Conservation (phyloP, 2,113 vertebrate species). For the Ailuropoda melanoleuca region DNA sequence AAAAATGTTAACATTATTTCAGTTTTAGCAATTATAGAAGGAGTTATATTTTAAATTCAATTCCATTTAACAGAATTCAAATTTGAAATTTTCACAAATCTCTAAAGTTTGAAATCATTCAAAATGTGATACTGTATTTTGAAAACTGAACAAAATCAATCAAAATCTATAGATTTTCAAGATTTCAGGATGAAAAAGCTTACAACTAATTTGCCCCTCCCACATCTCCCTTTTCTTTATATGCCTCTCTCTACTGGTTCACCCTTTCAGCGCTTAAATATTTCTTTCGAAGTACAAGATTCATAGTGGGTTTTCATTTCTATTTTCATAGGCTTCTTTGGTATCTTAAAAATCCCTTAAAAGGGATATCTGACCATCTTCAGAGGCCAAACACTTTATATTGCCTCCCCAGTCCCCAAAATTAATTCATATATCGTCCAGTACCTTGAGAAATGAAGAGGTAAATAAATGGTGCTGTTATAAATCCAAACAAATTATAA, state of each 20-base stretch:
- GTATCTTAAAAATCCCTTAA: neutral
- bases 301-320: neutral
- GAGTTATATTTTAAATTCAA: neutral
- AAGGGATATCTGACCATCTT: neutral
- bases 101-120: conserved; percentile 7
- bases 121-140: neutral
- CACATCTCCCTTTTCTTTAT: neutral
- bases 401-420: neutral
- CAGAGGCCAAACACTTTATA: neutral
- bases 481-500: conserved; percentile 7
- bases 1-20: conserved; percentile 11
- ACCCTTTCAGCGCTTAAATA: neutral
- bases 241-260: neutral
- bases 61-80: neutral
- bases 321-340: neutral
- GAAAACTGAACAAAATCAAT: conserved; percentile 9
- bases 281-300: neutral
- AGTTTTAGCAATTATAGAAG: neutral
- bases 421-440: neutral
- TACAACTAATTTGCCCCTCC: neutral
- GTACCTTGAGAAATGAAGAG: conserved; percentile 11
- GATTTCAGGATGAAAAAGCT: neutral
- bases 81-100: neutral
- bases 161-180: neutral
- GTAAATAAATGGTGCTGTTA: neutral